phyloP scores from a whole-genome alignment of 92 coral and sea anemone genomes.

The Palythoa grandiflora region DNA sequence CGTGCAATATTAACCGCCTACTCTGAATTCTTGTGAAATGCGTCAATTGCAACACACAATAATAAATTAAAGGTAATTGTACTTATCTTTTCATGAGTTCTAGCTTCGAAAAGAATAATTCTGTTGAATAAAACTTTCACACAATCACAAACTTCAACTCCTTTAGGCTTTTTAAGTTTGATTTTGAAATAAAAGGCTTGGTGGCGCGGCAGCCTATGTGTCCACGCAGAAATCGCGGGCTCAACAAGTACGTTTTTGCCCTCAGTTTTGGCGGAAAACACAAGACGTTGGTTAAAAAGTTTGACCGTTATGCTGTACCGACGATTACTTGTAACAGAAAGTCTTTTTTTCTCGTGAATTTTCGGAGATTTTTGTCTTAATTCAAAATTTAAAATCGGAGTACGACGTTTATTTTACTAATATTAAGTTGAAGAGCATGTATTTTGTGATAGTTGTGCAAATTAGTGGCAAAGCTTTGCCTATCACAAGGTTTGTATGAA shows the following conservation, averaged over 20 bases:
- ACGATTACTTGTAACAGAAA: background rate
- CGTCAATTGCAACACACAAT: background rate
- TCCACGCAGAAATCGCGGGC: constrained; percentile 14
- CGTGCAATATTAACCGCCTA: background rate
- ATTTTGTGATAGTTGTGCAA: too few species aligned
- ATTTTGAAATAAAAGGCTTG: background rate
- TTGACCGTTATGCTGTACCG: background rate
- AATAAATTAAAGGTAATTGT: background rate
- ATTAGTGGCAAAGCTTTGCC: background rate
- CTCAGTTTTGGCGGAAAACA: constrained; percentile 2
- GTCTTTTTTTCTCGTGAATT: background rate
- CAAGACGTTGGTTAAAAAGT: background rate
- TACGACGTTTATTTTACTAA: background rate
- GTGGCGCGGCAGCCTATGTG: background rate
- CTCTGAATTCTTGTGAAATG: constrained; percentile 3
- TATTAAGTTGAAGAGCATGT: background rate
- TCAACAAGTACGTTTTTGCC: background rate
- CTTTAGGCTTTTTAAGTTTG: background rate
- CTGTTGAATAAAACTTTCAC: constrained; percentile 2
- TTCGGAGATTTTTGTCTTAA: background rate
- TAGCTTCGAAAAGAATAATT: constrained; percentile 2
- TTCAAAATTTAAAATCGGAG: background rate
- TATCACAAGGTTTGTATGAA: background rate
- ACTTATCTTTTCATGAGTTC: constrained; percentile 7
- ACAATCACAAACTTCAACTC: constrained; percentile 1